Evolutionary conservation across 2,888 invertebrate species (phyloP).

Genomic region (Asteroscopus sphinx): DNA sequence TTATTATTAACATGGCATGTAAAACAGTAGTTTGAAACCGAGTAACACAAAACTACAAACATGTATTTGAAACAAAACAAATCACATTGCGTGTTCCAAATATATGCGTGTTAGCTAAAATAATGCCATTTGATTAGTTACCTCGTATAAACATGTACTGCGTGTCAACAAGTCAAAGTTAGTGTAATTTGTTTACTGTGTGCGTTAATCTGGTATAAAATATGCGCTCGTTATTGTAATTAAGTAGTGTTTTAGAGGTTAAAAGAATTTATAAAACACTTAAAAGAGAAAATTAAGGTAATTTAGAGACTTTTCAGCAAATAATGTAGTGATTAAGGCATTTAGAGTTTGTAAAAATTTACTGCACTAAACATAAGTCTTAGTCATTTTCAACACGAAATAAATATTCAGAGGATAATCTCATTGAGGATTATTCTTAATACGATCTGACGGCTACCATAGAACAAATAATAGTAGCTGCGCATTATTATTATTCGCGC

Average conservation of each 20-base stretch:
- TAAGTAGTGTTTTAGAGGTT: slow-evolving; percentile 9
- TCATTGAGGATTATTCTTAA: too few relatives aligned
- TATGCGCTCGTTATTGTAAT: slow-evolving; percentile 37
- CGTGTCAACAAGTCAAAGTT: slow-evolving; percentile 31
- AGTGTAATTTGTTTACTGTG: slow-evolving; percentile 25
- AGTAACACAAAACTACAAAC: slow-evolving; percentile 7
- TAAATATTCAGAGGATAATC: too few relatives aligned
- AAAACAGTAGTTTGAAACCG: slow-evolving; percentile 23
- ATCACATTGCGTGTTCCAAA: slow-evolving; percentile 39
- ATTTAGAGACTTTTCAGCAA: too few relatives aligned
- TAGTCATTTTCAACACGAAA: too few relatives aligned
- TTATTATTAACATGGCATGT: slow-evolving; percentile 15
- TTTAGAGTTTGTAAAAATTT: too few relatives aligned
- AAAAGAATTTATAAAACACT: not conserved
- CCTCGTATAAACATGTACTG: slow-evolving; percentile 32
- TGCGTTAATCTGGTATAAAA: slow-evolving; percentile 34
- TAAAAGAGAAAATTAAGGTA: too few relatives aligned
- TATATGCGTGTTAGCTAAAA: slow-evolving; percentile 38
- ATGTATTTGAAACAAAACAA: slow-evolving; percentile 10
- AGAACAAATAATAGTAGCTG: too few relatives aligned
- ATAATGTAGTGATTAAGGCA: too few relatives aligned
- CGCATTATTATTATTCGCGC: too few relatives aligned
- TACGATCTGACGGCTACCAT: too few relatives aligned
- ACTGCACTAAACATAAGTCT: too few relatives aligned
- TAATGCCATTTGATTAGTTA: slow-evolving; percentile 41